These are phyloP conservation scores for Malthinus seriepunctatus DNA, from an alignment of 2,888 invertebrate species.

Conservation along the genomic window DNA sequence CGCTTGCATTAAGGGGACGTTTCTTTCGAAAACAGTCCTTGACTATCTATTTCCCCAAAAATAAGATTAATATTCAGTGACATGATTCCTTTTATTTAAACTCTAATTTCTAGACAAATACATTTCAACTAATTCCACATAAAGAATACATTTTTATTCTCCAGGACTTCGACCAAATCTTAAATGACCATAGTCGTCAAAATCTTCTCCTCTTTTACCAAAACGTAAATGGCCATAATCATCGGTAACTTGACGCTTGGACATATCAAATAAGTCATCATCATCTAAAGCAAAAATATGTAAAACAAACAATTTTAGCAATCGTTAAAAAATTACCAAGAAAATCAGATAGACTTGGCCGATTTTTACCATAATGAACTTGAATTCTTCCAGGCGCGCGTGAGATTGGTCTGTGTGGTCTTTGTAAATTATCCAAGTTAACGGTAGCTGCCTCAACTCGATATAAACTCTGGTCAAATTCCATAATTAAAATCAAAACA, in stretches of 20 bases:
- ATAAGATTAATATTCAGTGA: too few relatives aligned
- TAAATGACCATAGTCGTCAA: constrained; percentile 77
- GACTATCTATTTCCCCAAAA: too few relatives aligned
- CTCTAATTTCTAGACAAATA: too few relatives aligned
- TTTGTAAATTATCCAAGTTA: constrained; percentile 30
- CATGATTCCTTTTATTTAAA: too few relatives aligned
- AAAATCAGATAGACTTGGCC: constrained; percentile 41
- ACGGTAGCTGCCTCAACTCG: constrained; percentile 29
- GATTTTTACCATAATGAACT: constrained; percentile 39
- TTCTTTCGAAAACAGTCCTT: too few relatives aligned
- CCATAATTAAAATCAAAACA: constrained; percentile 27
- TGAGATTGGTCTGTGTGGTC: constrained; percentile 36
- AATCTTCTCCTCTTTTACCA: constrained; percentile 66
- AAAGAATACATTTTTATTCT: constrained; percentile 30
- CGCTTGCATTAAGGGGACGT: too few relatives aligned
- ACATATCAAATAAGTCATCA: constrained; percentile 55
- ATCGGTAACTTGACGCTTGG: constrained; percentile 58
- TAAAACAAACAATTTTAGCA: not conserved
- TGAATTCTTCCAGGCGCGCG: constrained; percentile 35
- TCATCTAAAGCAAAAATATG: constrained; percentile 48
- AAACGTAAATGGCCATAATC: constrained; percentile 67
- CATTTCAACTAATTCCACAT: not conserved
- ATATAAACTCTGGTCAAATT: constrained; percentile 25
- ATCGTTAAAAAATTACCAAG: constrained; percentile 38
- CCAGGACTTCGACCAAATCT: constrained; percentile 67